Evolutionary conservation across 30 jellyfish, hydroid and myxozoan genomes (phyloP).

Genomic region (Clytia hemisphaerica): DNA sequence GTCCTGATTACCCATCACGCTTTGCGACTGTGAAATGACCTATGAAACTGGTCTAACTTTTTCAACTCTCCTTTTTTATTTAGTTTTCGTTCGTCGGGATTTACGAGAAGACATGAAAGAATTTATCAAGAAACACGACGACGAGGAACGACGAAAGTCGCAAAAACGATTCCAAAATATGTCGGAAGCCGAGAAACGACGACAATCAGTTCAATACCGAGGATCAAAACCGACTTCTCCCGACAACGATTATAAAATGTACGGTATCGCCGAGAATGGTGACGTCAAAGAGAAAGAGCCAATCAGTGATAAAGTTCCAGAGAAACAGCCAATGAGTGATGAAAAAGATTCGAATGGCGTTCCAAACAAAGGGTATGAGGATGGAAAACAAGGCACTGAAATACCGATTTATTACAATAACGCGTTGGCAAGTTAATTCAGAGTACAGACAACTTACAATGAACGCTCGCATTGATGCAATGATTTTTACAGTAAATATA

Average conservation of each 20-base stretch:
- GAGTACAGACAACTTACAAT: no score
- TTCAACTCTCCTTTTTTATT: background rate
- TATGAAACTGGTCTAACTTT: no score
- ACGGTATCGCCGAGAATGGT: background rate
- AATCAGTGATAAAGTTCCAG: background rate
- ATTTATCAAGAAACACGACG: slow-evolving; percentile 15
- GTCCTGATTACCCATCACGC: no score
- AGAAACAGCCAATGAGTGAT: background rate
- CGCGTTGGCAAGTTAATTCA: no score
- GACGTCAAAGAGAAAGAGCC: background rate
- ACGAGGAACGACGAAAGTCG: slow-evolving; percentile 16
- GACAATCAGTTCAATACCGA: background rate
- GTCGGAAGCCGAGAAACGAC: slow-evolving; percentile 4
- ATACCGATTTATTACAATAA: slow-evolving; percentile 3
- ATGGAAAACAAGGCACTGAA: no score
- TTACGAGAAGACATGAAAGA: slow-evolving; percentile 20
- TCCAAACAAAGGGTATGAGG: background rate
- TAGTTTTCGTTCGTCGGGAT: slow-evolving; percentile 14
- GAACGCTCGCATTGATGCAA: no score
- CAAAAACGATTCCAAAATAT: background rate
- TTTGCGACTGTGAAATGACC: no score
- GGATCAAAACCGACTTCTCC: background rate
- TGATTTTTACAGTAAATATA: no score
- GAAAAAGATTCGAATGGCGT: no score
- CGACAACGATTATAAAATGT: background rate